Percentiles rank a stretch among this genome's conserved stretches.
phyloP scores from a whole-genome alignment of 2,888 invertebrate species.

The Campopleginae sp. region DNA sequence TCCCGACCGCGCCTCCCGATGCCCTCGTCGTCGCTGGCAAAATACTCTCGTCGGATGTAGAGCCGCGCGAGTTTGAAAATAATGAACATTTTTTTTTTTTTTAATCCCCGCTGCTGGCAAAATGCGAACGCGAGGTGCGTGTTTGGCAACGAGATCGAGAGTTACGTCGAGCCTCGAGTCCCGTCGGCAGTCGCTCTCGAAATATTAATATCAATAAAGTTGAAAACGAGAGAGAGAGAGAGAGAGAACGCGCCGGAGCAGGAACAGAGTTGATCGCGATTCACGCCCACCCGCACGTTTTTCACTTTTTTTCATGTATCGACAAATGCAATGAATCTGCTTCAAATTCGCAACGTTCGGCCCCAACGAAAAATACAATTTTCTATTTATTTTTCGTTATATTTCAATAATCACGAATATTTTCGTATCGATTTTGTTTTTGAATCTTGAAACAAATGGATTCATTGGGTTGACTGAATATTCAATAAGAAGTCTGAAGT shows the following conservation, averaged over 20 bases:
- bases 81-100: too few species aligned
- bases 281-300: slow-evolving; percentile 50
- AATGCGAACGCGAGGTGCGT: background rate
- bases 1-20: background rate
- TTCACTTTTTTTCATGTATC: slow-evolving; percentile 32
- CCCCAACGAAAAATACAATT: too few species aligned
- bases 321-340: too few species aligned
- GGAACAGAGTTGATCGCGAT: slow-evolving; percentile 28
- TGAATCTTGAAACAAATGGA: too few species aligned
- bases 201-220: slow-evolving; percentile 32
- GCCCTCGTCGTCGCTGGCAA: background rate
- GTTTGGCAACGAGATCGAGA: slow-evolving; percentile 8
- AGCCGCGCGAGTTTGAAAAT: background rate
- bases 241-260: background rate
- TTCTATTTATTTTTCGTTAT: too few species aligned
- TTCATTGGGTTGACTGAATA: too few species aligned
- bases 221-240: slow-evolving; percentile 19
- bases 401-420: too few species aligned
- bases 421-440: too few species aligned
- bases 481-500: too few species aligned
- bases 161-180: slow-evolving; percentile 19
- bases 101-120: background rate
- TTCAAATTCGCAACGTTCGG: too few species aligned
- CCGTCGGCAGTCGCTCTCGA: background rate
- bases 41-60: background rate